Percentiles rank a stretch among this genome's conserved stretches.
phyloP scores from a whole-genome alignment of 2,888 invertebrate genomes.

The Chorisops tibialis region DNA sequence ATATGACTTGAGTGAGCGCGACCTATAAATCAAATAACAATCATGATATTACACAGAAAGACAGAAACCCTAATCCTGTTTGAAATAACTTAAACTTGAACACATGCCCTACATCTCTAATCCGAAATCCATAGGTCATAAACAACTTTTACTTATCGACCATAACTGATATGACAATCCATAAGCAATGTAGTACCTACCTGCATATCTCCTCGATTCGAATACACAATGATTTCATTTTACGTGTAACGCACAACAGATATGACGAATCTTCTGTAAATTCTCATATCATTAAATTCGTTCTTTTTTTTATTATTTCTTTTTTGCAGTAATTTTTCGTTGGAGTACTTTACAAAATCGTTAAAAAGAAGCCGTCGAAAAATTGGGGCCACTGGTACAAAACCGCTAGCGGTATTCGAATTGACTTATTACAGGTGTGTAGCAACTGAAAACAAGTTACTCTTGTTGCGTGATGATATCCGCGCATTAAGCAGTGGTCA shows the following conservation, averaged over 20 bases:
- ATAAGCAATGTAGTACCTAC: no score
- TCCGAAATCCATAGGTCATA: no score
- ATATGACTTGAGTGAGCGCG: no score
- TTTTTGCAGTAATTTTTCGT: background rate
- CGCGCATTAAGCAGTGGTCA: conserved; percentile 17
- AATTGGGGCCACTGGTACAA: conserved; percentile 33
- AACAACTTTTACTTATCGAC: no score
- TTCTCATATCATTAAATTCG: background rate
- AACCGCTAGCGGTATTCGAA: conserved; percentile 31
- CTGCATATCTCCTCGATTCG: no score
- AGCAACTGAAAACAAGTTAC: conserved; percentile 23
- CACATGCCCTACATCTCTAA: no score
- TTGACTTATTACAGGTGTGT: conserved; percentile 26
- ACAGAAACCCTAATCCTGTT: no score
- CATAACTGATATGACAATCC: no score
- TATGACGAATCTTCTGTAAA: background rate
- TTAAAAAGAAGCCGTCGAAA: conserved; percentile 21
- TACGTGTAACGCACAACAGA: background rate
- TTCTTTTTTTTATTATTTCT: no score
- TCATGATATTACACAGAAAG: no score
- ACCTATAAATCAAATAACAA: no score
- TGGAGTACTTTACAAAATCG: conserved; percentile 3
- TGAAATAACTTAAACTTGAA: no score
- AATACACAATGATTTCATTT: background rate
- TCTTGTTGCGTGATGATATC: conserved; percentile 23